phyloP scores from a whole-genome alignment of 2,113 vertebrate genomes.

The Dipodomys spectabilis region DNA sequence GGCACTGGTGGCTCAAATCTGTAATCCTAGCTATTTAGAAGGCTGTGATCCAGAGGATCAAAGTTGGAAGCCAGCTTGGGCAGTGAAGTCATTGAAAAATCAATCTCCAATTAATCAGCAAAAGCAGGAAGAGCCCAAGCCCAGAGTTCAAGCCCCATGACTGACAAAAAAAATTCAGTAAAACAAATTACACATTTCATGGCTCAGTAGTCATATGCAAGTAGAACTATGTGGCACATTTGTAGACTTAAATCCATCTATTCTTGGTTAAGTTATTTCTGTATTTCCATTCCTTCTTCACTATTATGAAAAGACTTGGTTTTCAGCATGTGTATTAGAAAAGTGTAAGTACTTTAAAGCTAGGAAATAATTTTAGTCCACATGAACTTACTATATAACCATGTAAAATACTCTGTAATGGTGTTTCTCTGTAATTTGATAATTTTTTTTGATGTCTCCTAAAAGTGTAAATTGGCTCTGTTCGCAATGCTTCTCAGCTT shows the following conservation, averaged over 20 bases:
- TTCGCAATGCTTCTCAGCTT: background rate
- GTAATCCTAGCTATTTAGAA: too few species aligned
- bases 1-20: too few species aligned
- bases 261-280: conserved; percentile 26
- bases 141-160: too few species aligned
- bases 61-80: too few species aligned
- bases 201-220: background rate
- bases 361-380: conserved; percentile 25
- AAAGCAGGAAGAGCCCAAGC: too few species aligned
- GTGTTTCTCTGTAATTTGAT: background rate
- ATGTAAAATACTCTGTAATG: background rate
- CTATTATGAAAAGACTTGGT: background rate
- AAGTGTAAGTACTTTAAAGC: conserved; percentile 47
- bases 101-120: too few species aligned
- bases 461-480: background rate
- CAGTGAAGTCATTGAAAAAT: too few species aligned
- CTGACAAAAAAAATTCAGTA: too few species aligned
- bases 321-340: conserved; percentile 37
- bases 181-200: background rate
- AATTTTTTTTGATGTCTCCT: conserved; percentile 10
- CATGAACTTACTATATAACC: background rate
- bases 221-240: background rate
- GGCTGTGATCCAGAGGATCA: too few species aligned
- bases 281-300: background rate
- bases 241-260: background rate